Evolutionary conservation across 2,797 vertebrate genomes (phyloP).

Genomic region (Rhabdophis nuchalis): DNA sequence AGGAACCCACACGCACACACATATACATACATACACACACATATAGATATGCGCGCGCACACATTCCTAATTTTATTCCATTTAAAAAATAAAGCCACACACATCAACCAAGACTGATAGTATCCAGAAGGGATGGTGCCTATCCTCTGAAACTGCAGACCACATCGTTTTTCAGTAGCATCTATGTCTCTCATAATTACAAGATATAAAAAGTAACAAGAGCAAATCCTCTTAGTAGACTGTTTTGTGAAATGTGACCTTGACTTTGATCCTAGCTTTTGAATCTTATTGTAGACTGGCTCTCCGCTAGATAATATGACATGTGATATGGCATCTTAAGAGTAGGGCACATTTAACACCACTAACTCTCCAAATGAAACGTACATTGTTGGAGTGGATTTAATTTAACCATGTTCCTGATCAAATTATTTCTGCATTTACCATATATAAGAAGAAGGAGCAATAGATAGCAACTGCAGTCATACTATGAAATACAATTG

Average conservation of each 20-base stretch:
- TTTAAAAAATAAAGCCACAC: not conserved
- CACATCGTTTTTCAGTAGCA: not conserved
- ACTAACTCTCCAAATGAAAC: not conserved
- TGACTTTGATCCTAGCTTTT: not conserved
- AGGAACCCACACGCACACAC: too few relatives aligned
- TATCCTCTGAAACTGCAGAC: not conserved
- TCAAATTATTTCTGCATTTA: not conserved
- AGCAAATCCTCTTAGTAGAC: not conserved
- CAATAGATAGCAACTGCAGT: not conserved
- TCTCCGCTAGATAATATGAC: not conserved
- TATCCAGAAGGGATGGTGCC: not conserved
- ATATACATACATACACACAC: too few relatives aligned
- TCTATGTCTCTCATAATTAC: not conserved
- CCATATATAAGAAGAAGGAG: not conserved
- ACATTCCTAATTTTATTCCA: not conserved
- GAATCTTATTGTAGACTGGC: not conserved
- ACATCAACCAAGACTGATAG: not conserved
- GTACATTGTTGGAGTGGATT: not conserved
- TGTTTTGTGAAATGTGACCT: not conserved
- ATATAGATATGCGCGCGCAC: too few relatives aligned
- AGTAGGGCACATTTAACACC: not conserved
- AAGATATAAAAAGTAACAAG: slow-evolving; percentile 2
- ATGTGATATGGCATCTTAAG: not conserved
- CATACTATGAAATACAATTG: not conserved
- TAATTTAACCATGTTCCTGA: not conserved